Base-by-base conservation (phyloP, 2,113 vertebrate species). In the Mandrillus leucophaeus region DNA sequence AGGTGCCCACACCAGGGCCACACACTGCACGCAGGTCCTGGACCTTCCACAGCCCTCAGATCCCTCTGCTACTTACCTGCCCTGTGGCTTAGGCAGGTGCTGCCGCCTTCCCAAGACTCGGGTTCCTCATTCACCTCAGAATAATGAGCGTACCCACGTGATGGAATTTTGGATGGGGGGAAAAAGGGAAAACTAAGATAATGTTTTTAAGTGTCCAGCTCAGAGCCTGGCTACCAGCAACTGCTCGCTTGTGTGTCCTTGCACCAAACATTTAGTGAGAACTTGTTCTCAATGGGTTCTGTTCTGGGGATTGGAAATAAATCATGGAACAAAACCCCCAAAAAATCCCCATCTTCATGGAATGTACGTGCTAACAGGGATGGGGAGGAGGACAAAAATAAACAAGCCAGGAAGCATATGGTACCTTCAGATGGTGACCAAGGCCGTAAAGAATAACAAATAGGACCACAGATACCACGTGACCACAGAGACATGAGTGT, bases 401-500 rank as follows among this genome's bases (percentile, higher is more conserved):
- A 43, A 12, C 73, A 38, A 6, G 3, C 0, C 2, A 4, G 18
- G 1, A 38, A 38, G 8, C 9, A 4, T 1, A 0, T 0, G 0
- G 78, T 3, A 4, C 18, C 20, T 50, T 80, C 57, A 14, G 57
- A 72, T 14, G n/a, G 20, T 27, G 4, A 11, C 0, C 1, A 27
- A n/a, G 38, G 12, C 57, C 9, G 1, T 1, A 10, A 32, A 10
- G 73, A 50, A 23, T 2, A 20, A 6, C 3, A 4, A 32, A 18
- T 16, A 23, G 80, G 32, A n/a, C 72, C 50, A 35, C 30, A 27
- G 76, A 25, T 23, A 5, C 45, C 59, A 5, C 7, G 5, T 8
- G 1, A 12, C 18, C 1, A 0, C 1, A 0, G 10, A n/a, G 38
- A 38, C 43, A 4, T 0, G 1, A 16, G 16, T 32, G 0, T 0